Evolutionary conservation across 2,113 vertebrate species (phyloP).

Genomic region (Ovis canadensis): DNA sequence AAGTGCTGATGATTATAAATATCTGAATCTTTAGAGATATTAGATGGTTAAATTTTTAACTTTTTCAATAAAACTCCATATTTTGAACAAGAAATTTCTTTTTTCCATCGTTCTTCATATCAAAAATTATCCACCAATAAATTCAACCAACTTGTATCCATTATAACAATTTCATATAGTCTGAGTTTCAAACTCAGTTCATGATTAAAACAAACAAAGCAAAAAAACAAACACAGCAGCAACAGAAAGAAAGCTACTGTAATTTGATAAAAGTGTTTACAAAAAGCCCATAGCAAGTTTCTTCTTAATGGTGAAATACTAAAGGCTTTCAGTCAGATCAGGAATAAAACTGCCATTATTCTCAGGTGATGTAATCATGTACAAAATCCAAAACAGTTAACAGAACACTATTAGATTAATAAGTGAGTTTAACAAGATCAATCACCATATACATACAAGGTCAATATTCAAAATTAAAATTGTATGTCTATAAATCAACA

Average conservation of each 20-base stretch:
- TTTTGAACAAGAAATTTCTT: conserved; percentile 1
- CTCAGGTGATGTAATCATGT: not conserved
- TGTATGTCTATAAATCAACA: not conserved
- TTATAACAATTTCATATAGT: not conserved
- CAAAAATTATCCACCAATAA: not conserved
- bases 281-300: not conserved
- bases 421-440: not conserved
- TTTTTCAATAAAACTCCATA: not conserved
- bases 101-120: not conserved
- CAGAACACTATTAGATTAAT: not conserved
- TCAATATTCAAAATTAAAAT: conserved; percentile 8
- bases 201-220: not conserved
- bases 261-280: not conserved
- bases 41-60: not conserved
- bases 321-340: not conserved
- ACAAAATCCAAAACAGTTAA: conserved; percentile 1
- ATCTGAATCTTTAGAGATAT: not conserved
- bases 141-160: not conserved
- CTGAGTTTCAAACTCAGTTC: not conserved
- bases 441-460: not conserved
- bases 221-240: not conserved
- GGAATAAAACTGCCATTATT: not conserved
- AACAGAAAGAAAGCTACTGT: not conserved
- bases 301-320: not conserved
- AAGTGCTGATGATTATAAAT: not conserved